phyloP scores from a whole-genome alignment of 35 echinoderm and acorn worm species.

The Lytechinus pictus region DNA sequence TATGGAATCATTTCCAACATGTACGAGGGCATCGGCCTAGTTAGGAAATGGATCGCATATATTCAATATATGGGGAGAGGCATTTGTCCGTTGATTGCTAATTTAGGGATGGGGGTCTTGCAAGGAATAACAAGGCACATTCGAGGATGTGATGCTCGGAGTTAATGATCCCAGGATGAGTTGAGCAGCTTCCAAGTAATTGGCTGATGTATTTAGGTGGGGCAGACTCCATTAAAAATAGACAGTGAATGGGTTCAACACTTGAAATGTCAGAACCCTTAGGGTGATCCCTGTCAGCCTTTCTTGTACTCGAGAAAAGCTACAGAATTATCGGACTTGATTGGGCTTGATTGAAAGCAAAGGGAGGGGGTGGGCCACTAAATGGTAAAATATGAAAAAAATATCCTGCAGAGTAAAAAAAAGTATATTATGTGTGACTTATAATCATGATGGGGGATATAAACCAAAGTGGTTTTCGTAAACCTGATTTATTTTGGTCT shows the following conservation, averaged over 20 bases:
- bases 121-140: neutral
- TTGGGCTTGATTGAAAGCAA: too few species aligned
- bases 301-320: neutral
- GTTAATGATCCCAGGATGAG: neutral
- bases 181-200: neutral
- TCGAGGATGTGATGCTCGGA: neutral
- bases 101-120: neutral
- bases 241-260: neutral
- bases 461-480: too few species aligned
- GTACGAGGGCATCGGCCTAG: neutral
- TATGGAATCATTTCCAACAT: neutral
- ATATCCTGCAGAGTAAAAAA: too few species aligned
- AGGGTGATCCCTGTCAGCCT: neutral
- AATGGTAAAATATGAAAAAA: too few species aligned
- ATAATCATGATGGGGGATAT: too few species aligned
- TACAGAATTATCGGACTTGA: neutral
- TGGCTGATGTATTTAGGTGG: neutral
- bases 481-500: too few species aligned
- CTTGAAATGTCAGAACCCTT: neutral
- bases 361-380: too few species aligned
- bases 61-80: neutral
- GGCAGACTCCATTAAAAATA: slow-evolving; percentile 12
- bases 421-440: too few species aligned
- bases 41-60: neutral
- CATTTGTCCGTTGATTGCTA: neutral